A percentile compares a stretch with the other conserved stretches of the same genome.
Evolutionary conservation across 2,113 vertebrate genomes (phyloP).

Genomic region (Ploceus nigricollis): DNA sequence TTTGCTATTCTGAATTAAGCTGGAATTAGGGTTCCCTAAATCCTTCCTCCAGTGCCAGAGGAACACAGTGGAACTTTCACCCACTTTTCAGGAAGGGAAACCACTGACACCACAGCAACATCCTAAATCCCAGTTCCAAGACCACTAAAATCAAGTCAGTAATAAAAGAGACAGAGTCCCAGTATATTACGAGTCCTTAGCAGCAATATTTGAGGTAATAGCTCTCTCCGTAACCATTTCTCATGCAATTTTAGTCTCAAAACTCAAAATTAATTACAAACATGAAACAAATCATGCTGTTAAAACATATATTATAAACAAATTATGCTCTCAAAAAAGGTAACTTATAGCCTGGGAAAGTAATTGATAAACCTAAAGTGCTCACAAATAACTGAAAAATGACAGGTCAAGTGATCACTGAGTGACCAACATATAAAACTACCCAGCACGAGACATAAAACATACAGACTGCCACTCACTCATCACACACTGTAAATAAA

Average conservation of each 20-base stretch:
- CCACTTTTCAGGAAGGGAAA: background rate
- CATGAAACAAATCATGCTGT: constrained; percentile 70
- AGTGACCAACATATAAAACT: constrained; percentile 30
- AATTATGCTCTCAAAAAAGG: constrained; percentile 68
- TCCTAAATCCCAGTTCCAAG: background rate
- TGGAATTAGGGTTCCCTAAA: background rate
- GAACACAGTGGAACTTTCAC: background rate
- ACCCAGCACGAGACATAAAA: background rate
- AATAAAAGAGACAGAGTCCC: constrained; percentile 8
- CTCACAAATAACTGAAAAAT: constrained; percentile 61
- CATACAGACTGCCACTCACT: background rate
- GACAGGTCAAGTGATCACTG: background rate
- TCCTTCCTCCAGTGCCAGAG: background rate
- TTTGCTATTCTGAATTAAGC: background rate
- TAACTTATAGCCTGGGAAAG: constrained; percentile 66
- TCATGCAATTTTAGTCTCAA: constrained; percentile 70
- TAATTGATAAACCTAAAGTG: constrained; percentile 67
- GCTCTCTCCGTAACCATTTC: constrained; percentile 53
- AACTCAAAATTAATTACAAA: constrained; percentile 76
- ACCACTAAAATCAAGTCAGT: background rate
- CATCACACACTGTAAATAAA: background rate
- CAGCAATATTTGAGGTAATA: constrained; percentile 29
- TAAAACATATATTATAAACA: constrained; percentile 71
- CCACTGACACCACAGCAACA: background rate
- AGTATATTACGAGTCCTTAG: constrained; percentile 35